Percentiles rank a stretch among this genome's conserved stretches.
These are phyloP conservation scores for human DNA, from an alignment of 2,113 vertebrate species.

Conservation along the genomic window GRCh38 chr17:58468501-58469000, in stretches of 20 bases:
- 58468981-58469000: neutral
- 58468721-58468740: neutral
- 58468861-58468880: neutral
- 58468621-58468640: neutral
- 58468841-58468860: neutral
- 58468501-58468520: constrained; percentile 35
- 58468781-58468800: constrained; percentile 9
- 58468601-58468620: constrained; percentile 19
- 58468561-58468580: neutral
- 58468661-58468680: constrained; percentile 24
- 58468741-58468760: neutral
- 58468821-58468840: neutral
- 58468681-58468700: neutral
- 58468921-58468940: neutral
- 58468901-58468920: neutral
- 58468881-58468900: constrained; percentile 35
- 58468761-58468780: constrained; percentile 25
- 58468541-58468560: neutral
- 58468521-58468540: neutral
- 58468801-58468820: neutral
- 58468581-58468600: constrained; percentile 27
- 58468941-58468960: constrained; percentile 29
- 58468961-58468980: constrained; percentile 1
- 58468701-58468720: constrained; percentile 38
- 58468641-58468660: constrained; percentile 12